Base-by-base conservation (phyloP, 2,888 invertebrate species). In the Rhamphomyia laevipes region DNA sequence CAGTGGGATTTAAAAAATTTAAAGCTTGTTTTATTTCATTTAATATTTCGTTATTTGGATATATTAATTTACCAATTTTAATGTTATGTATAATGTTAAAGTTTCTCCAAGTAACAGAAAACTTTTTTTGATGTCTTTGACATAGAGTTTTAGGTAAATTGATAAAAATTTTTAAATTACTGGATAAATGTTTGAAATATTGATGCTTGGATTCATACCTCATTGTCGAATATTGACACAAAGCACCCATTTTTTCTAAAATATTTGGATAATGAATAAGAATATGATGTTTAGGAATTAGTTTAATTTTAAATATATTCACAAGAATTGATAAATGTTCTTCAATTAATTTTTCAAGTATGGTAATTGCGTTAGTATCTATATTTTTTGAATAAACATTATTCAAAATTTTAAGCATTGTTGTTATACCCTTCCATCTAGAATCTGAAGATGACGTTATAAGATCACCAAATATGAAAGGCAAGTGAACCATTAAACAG, bases 381-480 rank as follows among this genome's bases (percentile, higher is more conserved):
- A 49, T 27, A 31, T 37, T 17, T 45, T 16, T 49, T 18, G 45
- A 38, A 49, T 41, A 49, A n/a, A 45, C 41, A n/a, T 45, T 27
- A 18, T 49, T 18, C 11, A 45, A 27, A 38, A 49, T 49, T 49
- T 45, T 21, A 31, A 49, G 30, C 23, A 45, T 33, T 12, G 45
- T 45, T 17, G 41, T 49, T 17, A 45, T 31, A 11, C 17, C 38
- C 16, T 45, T 33, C 45, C 45, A 49, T 40, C 38, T 40, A 10
- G 10, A 27, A 43, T 4, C 11, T 31, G 6, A 15, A 38, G 16
- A 15, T 37, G 33, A 6, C 33, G 33, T 33, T 33, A 48, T 43
- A 4, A 48, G n/a, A 27, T 51, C 51, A 11, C 51, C 49, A 33
- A 51, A 48, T 46, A 49, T 51, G 38, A 46, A 51, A 16, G 48